These are phyloP conservation scores for Zelleria hepariella DNA, from an alignment of 2,888 invertebrate genomes.

Conservation along the genomic window DNA sequence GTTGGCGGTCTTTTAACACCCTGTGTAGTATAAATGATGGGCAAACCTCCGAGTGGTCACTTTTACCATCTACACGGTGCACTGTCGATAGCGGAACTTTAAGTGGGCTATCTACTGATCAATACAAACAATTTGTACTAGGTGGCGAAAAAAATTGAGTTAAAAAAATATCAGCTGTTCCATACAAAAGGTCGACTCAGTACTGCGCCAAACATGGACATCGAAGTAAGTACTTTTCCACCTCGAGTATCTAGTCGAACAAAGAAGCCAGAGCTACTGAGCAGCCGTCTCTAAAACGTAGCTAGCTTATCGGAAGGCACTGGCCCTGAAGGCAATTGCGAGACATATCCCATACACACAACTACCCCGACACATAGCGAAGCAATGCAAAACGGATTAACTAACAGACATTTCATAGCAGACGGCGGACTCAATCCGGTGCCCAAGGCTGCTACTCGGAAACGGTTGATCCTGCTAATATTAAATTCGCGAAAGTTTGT, in stretches of 20 bases:
- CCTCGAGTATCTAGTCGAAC: too few relatives aligned
- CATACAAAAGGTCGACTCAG: too few relatives aligned
- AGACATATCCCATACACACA: neutral
- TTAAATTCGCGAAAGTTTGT: neutral
- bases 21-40: too few relatives aligned
- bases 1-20: too few relatives aligned
- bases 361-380: neutral
- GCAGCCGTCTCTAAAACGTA: too few relatives aligned
- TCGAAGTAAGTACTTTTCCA: neutral
- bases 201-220: neutral
- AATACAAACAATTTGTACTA: too few relatives aligned
- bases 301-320: neutral
- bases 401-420: slow-evolving; percentile 1
- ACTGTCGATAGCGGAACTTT: too few relatives aligned
- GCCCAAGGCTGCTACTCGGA: neutral
- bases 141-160: too few relatives aligned
- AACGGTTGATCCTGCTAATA: neutral
- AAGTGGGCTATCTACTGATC: too few relatives aligned
- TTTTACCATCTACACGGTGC: neutral
- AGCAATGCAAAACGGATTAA: slow-evolving; percentile 2
- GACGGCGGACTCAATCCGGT: neutral
- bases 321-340: neutral
- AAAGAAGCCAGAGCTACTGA: too few relatives aligned
- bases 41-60: neutral
- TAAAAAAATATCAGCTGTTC: too few relatives aligned